Evolutionary conservation across 2,113 vertebrate genomes (phyloP), one percentile per base, ranked within the genome.

Genomic region (Opisthocomus hoazin): DNA sequence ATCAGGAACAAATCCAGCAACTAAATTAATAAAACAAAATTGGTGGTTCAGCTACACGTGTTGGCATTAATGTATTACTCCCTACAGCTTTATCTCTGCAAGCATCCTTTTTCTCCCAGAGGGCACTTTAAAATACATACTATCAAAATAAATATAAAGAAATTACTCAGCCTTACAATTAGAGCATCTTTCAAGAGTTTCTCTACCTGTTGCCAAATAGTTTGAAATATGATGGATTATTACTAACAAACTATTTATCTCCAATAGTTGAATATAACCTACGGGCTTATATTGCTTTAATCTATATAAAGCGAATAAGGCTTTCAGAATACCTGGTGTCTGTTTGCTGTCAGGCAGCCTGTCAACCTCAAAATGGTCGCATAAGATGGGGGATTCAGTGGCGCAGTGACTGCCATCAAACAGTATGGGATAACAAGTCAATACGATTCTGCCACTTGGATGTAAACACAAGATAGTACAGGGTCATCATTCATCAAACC

Each of bases 11-110:
- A 93, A 94, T 96, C 78, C 84, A 96, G 63, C 43, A 91, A 87
- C 70, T 94, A 96, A 96, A 95, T 90, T 97, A 96, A 96, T 94
- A 96, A 96, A 89, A 23, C 50, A 48, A 92, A 96, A 97, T 85
- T 92, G 74, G 87, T 87, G 77, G 91, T 93, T 96, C 74, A 82
- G 91, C 89, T 94, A 85, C 94, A 85, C 2, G 8, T 92, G 81
- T 94, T 39, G 6, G 80, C 91, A 85, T 22, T 32, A 94, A 89
- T 70, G 53, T 43, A 73, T 78, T 39, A n/a, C 53, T 95, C 73
- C 90, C 84, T 89, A 66, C 32, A 73, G 91, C 87, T 94, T 91
- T 95, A 89, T 94, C 84, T 94, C 84, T 91, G 32, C 84, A 94
- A 84, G 91, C 53, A 93, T 91, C 29, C 57, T 94, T 89, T 87